Evolutionary conservation across 2,113 vertebrate species (phyloP).

Genomic region (Crotophaga sulcirostris): DNA sequence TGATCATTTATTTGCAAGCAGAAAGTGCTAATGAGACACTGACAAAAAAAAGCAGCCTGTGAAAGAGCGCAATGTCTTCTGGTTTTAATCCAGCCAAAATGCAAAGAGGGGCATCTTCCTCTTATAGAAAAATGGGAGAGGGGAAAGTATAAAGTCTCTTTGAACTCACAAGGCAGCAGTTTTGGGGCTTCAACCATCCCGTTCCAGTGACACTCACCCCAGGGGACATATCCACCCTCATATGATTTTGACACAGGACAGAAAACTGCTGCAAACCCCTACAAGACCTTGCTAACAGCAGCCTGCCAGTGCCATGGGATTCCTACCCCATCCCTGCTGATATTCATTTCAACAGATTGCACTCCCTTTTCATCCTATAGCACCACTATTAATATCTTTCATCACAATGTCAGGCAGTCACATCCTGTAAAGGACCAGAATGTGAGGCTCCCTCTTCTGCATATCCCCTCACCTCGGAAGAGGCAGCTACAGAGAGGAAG

Average conservation of each 20-base stretch:
- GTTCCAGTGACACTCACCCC: fast-evolving
- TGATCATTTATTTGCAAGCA: background rate
- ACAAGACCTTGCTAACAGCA: background rate
- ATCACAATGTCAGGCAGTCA: fast-evolving
- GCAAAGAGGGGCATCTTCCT: background rate
- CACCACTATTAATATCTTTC: background rate
- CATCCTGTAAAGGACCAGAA: background rate
- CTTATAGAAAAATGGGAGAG: fast-evolving
- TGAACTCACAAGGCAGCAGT: background rate
- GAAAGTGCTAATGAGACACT: background rate
- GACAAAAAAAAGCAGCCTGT: background rate
- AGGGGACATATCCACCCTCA: background rate
- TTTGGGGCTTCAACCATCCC: background rate
- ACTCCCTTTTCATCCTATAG: background rate
- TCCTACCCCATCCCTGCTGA: background rate
- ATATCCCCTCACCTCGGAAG: fast-evolving
- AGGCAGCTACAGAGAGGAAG: background rate
- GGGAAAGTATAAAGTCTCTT: background rate
- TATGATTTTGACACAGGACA: background rate
- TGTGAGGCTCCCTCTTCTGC: fast-evolving
- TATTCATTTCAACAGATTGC: too few relatives aligned
- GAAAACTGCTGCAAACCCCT: background rate
- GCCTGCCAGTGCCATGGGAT: fast-evolving
- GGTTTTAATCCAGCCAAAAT: background rate
- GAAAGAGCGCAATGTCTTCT: background rate